These are phyloP conservation scores for Holotrichia oblita DNA, from an alignment of 1,140 invertebrate species.

Conservation along the genomic window DNA sequence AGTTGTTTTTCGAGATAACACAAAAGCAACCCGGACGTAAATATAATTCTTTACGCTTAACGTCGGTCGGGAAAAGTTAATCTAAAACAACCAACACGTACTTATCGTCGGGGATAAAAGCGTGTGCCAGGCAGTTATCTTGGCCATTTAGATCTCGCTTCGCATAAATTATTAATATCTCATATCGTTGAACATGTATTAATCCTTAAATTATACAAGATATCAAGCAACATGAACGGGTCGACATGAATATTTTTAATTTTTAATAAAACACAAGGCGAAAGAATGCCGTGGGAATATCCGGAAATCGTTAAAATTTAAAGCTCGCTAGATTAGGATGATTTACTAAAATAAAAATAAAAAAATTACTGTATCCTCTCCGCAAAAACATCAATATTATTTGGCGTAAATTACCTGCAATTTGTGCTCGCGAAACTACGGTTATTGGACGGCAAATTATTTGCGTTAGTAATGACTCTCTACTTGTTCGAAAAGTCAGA, in stretches of 20 bases:
- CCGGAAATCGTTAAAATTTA: too few species aligned
- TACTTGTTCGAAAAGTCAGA: neutral
- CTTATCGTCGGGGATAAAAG: neutral
- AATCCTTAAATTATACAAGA: too few species aligned
- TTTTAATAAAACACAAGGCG: too few species aligned
- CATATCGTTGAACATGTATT: too few species aligned
- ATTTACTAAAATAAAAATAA: too few species aligned
- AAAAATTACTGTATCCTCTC: too few species aligned
- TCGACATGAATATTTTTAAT: too few species aligned
- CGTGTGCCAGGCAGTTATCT: neutral
- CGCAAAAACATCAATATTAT: neutral
- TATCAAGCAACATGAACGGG: too few species aligned
- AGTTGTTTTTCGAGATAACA: neutral
- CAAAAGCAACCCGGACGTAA: neutral
- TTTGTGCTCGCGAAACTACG: neutral
- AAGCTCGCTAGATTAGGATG: too few species aligned
- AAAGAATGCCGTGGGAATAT: too few species aligned
- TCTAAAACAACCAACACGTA: conserved; percentile 19
- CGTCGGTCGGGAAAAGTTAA: neutral
- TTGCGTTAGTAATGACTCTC: neutral
- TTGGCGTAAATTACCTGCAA: neutral
- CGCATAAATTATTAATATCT: neutral
- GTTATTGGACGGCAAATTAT: neutral
- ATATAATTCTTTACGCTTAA: conserved; percentile 3
- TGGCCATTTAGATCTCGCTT: neutral